Evolutionary conservation across 2,113 vertebrate genomes (phyloP), one percentile per base, ranked within the genome.

Genomic region (Coracopsis vasa): DNA sequence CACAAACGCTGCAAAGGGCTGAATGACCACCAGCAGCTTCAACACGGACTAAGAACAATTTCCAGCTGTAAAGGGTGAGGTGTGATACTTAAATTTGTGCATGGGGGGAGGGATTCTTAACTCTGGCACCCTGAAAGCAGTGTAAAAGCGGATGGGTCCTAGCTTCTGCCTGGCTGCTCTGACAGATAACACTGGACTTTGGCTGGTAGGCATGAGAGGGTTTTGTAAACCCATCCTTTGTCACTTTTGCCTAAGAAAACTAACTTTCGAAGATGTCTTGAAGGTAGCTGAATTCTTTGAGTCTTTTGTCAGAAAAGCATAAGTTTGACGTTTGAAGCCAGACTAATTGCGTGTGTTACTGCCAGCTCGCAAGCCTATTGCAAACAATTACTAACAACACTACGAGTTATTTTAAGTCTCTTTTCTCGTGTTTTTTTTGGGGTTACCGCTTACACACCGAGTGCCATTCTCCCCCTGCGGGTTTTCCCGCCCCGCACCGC

Each of bases 401-500:
- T 48, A 5, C 23, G 8, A 5, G 10, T 54, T 19, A 20, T 28
- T 35, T 31, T 1, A 31, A 27, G 10, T 11, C 9, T 9, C 6
- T 19, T 3, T 18, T 33, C 16, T 56, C 1, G 3, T 18, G n/a
- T 12, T 25, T 51, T 42, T 35, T 15, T 1, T 0, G 28, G 21
- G 5, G 6, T 39, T 39, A 31, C 3, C 31, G 13, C 48, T 60
- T 28, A 4, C 10, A 1, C 7, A 21, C 24, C 20, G 1, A 1
- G 3, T 9, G 3, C 6, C 35, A n/a, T 13, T 12, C 16, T 35
- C 29, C 27, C 17, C 33, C 16, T 9, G 18, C 5, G 5, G 7
- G 7, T 24, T 56, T 42, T 47, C 7, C 3, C 17, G 17, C 7
- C 8, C 39, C 9, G 20, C 29, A 1, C 9, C 37, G 2, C 3